These are phyloP conservation scores for Paratilapia polleni DNA, from an alignment of 2,113 vertebrate species.

Conservation along the genomic window DNA sequence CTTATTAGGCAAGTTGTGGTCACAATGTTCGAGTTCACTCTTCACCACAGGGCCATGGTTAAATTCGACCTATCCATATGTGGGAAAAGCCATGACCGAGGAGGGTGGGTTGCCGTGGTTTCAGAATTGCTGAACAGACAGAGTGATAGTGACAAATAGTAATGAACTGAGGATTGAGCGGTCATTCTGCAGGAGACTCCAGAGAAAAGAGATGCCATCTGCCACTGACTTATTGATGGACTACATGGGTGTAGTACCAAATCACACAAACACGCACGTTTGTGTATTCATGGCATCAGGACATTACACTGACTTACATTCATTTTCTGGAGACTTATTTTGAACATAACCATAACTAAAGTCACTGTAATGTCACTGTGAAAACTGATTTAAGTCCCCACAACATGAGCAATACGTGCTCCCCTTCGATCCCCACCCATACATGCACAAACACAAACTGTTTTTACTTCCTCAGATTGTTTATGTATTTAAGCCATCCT, in stretches of 20 bases:
- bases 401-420: neutral
- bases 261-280: neutral
- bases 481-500: neutral
- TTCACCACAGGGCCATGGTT: neutral
- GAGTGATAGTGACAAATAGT: neutral
- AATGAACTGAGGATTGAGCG: neutral
- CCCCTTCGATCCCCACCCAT: neutral
- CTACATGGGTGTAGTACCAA: neutral
- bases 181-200: conserved; percentile 1
- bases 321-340: neutral
- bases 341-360: neutral
- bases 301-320: neutral
- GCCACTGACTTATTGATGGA: conserved; percentile 2
- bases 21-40: neutral
- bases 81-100: neutral
- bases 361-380: too few relatives aligned
- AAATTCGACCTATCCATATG: neutral
- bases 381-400: neutral
- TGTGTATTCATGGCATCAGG: neutral
- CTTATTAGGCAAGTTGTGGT: neutral
- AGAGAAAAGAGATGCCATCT: conserved; percentile 16
- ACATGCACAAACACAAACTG: neutral
- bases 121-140: neutral
- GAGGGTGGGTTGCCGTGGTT: neutral
- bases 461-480: neutral